A percentile compares a stretch with the other conserved stretches of the same genome.
Evolutionary conservation across 2,113 vertebrate species (phyloP).

Genomic region (Heloderma charlesbogerti): DNA sequence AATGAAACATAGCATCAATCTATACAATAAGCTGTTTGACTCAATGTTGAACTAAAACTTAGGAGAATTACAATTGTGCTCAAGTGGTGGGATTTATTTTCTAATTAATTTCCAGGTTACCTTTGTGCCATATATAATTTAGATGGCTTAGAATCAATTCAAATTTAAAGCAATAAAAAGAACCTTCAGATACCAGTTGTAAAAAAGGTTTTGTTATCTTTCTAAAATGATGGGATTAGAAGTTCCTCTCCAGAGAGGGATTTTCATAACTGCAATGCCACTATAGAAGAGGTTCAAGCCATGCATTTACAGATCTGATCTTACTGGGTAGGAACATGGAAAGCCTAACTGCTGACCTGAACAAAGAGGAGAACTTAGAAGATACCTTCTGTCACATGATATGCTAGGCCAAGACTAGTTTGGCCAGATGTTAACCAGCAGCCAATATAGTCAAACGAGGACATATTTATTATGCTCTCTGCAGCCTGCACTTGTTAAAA

Average conservation of each 20-base stretch:
- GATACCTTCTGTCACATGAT: neutral
- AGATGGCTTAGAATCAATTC: neutral
- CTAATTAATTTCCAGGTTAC: neutral
- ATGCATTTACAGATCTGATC: neutral
- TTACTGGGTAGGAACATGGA: neutral
- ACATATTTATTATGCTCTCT: neutral
- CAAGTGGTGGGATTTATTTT: neutral
- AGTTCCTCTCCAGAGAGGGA: neutral
- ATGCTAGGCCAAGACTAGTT: neutral
- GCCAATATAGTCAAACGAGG: neutral
- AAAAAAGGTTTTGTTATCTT: neutral
- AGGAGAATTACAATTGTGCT: neutral
- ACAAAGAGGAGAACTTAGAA: too few relatives aligned
- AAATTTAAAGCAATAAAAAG: neutral
- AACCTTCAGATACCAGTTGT: neutral
- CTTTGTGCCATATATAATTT: too few relatives aligned
- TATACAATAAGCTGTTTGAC: neutral
- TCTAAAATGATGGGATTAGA: neutral
- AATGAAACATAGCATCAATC: neutral
- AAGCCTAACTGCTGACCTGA: neutral
- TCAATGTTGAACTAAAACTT: neutral
- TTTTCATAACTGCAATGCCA: neutral
- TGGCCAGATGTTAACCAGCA: neutral
- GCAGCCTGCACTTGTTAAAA: neutral
- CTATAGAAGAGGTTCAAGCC: neutral